A percentile compares a stretch with the other conserved stretches of the same genome.
Conservation (phyloP, 2,113 vertebrate species). For the Ictalurus furcatus region DNA sequence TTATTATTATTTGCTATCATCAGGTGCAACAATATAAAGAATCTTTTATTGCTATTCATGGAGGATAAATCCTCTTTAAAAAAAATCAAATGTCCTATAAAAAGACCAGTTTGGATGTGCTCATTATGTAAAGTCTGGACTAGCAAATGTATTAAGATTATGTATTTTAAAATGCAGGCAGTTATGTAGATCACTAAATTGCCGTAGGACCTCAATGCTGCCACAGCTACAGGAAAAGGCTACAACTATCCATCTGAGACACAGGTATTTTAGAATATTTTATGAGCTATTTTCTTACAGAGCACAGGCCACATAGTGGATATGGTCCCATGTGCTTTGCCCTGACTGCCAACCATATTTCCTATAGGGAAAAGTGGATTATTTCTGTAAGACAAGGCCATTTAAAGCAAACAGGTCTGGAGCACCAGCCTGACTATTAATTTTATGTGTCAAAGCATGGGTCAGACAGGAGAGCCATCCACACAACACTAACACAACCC, state of each 20-base stretch:
- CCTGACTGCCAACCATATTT: constrained; percentile 32
- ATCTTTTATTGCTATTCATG: background rate
- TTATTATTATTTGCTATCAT: background rate
- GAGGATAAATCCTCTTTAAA: background rate
- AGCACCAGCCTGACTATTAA: constrained; percentile 26
- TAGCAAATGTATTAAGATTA: constrained; percentile 28
- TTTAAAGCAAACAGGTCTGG: constrained; percentile 29
- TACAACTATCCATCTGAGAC: constrained; percentile 21
- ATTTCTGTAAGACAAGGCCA: constrained; percentile 45
- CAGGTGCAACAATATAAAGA: background rate
- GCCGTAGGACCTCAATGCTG: background rate
- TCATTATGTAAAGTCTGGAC: background rate
- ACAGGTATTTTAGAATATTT: constrained; percentile 34
- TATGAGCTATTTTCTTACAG: constrained; percentile 46
- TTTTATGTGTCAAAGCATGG: constrained; percentile 21
- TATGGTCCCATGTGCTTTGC: constrained; percentile 12
- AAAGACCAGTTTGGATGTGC: background rate
- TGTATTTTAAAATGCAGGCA: constrained; percentile 25
- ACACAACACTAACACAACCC: constrained; percentile 18
- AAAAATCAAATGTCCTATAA: background rate
- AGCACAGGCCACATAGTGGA: constrained; percentile 9
- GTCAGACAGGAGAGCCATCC: constrained; percentile 11
- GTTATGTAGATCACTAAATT: constrained; percentile 44
- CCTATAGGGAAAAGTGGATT: constrained; percentile 35
- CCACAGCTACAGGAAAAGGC: background rate